Evolutionary conservation across 2,797 vertebrate genomes (phyloP), one percentile per base, ranked within the genome.

Genomic region (Alcedo atthis): DNA sequence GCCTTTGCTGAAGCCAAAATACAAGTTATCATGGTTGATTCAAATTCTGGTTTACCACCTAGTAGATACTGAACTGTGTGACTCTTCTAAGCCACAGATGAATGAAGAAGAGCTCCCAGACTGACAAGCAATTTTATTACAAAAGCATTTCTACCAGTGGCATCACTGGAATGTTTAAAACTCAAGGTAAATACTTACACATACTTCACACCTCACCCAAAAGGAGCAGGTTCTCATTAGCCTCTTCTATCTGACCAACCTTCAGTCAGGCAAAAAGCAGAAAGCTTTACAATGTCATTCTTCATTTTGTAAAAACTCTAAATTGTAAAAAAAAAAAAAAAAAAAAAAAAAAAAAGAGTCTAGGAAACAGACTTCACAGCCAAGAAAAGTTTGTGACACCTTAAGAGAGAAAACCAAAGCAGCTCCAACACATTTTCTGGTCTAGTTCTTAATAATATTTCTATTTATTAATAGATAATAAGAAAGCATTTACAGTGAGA

Each of bases 401-500:
- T 77, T 93, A 89, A 94, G 81, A 75, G 15, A 78, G 86, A 59
- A 94, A 94, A 96, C 92, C 80, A 94, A 89, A 93, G 54, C 26
- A 77, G 40, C 4, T 91, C 66, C 73, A 87, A 53, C 19, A 62
- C 4, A 25, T 87, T 75, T 93, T 84, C 62, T 66, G 92, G 68
- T 21, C 40, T 42, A 76, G 59, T 87, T 93, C 92, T 96, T 92
- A 93, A 95, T 81, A 94, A 94, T 96, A 94, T 83, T 96, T 94
- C 95, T 95, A 84, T 86, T 97, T 97, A 93, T 82, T 70, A 96
- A 95, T 57, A 94, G 71, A 89, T 83, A 94, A 86, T 96, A 97
- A 95, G 89, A 92, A 87, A 96, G 78, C 94, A 96, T 95, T 96
- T 89, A 94, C 84, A 97, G 96, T 93, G 91, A 94, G 94, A 89